Evolutionary conservation across 1,140 invertebrate species (phyloP), one percentile per base, ranked within the genome.

Genomic region (Zophobas morio): DNA sequence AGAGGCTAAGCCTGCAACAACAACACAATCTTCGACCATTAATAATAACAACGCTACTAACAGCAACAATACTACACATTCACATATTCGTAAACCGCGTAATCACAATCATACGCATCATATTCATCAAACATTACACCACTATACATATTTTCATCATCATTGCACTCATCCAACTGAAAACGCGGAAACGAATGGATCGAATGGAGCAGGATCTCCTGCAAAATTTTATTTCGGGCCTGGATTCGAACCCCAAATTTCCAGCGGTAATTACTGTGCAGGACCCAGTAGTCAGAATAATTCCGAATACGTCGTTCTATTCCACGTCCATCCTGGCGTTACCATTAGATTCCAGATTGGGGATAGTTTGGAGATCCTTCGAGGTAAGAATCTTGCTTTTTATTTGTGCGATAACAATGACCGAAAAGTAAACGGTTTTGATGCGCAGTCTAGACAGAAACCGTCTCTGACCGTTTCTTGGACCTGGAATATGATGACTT

Each of bases 281-380:
- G 80, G 81, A 33, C 78, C 81, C n/a, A 81, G 82, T 8, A 76
- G 40, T 37, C 82, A 79, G 40, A 79, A 63, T 54, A 72, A 84
- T 79, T 66, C 86, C 81, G 80, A 91, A 81, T 91, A 92, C 83
- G 88, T 93, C 70, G 91, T 93, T 57, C 89, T 92, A 83, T 90
- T 93, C 80, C 92, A 93, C 84, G 91, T 93, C 60, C 91, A 92
- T 86, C 91, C 91, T 1, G 91, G 92, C 1, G 92, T 93, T 81
- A 91, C 89, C 1, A 91, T 93, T 82, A 91, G 90, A 57, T 90
- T 93, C 79, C 88, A 91, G 81, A 89, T 91, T 80, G 90, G 91
- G 6, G 91, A 92, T 78, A 90, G 89, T 83, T 86, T 92, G 77
- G 91, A 92, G 82, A 87, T 91, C 53, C 89, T 93, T 79, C 88